Conservation (phyloP, 2,888 invertebrate genomes). For the Cephus pulcher region DNA sequence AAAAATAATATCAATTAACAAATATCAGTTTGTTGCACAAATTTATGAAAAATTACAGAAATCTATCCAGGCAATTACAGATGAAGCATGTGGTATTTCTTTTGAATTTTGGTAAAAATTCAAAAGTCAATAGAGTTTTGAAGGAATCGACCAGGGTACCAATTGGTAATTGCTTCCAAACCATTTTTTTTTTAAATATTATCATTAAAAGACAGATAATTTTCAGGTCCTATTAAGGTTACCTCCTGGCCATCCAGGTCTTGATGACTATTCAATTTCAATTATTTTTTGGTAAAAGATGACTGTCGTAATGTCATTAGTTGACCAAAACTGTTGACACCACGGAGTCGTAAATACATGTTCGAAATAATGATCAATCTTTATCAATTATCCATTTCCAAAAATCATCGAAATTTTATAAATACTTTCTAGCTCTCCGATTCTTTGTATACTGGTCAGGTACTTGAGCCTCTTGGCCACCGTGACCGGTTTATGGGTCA, state of each 20-base stretch:
- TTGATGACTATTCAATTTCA: slow-evolving; percentile 6
- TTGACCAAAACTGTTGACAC: neutral
- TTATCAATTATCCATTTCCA: neutral
- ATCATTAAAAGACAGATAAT: slow-evolving; percentile 18
- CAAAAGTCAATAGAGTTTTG: slow-evolving; percentile 26
- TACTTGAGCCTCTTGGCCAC: neutral
- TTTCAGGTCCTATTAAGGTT: slow-evolving; percentile 20
- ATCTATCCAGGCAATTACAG: slow-evolving; percentile 31
- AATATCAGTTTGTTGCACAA: neutral
- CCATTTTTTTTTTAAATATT: slow-evolving; percentile 25
- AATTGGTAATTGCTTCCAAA: slow-evolving; percentile 29
- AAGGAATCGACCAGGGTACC: slow-evolving; percentile 24
- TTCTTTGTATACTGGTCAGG: neutral
- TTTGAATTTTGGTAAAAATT: slow-evolving; percentile 32
- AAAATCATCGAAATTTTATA: neutral
- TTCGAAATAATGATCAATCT: neutral
- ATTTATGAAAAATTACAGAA: slow-evolving; percentile 30
- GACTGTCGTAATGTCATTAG: neutral
- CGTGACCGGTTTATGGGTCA: slow-evolving; percentile 8
- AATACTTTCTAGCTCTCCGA: neutral
- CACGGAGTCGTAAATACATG: neutral
- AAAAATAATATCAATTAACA: neutral
- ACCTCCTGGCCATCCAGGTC: neutral
- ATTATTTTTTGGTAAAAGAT: neutral
- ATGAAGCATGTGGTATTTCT: slow-evolving; percentile 26